Base-by-base conservation (phyloP, 2,797 vertebrate genomes). In the Poecilia picta region DNA sequence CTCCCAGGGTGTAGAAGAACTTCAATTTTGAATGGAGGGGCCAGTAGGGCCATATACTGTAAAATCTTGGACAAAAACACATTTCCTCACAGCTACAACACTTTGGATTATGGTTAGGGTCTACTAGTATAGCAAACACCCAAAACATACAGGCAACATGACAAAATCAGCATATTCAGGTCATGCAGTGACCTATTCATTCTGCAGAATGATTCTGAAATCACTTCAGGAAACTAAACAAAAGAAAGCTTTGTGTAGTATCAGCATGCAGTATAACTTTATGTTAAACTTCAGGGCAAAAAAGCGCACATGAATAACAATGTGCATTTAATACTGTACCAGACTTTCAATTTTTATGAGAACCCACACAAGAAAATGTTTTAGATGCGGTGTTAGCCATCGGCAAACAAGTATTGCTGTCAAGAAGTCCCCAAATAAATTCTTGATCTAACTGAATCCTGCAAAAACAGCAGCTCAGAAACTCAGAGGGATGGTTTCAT, bases 381-480 rank as follows among this genome's bases (percentile, higher is more conserved):
- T 86, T 55, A 87, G 62, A 87, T 79, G 66, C 80, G 77, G 51
- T 47, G 74, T 80, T 84, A 71, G 78, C 85, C 80, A 74, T 85
- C 72, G 92, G 84, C 76, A 73, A 91, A 85, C 76, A 78, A 89
- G 47, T 75, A 79, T 43, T 85, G 59, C 77, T 88, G 80, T 90
- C 77, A 88, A 41, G 74, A 90, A 82, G 82, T 82, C 72, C 53
- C 57, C 73, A 85, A 87, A 89, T 87, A 90, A 89, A 91, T 73
- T 88, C 81, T 87, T 82, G 77, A 78, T 84, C 78, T 82, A 83
- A 85, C 47, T 72, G 41, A 86, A 89, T 78, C 57, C 68, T 82
- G 70, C 78, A 79, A 80, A 85, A 91, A 85, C 89, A 91, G 84
- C 88, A 90, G 88, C 78, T 90, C 33, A 72, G n/a, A 36, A 87